Conservation (phyloP, 2,113 vertebrate genomes). For the Pitta sordida region DNA sequence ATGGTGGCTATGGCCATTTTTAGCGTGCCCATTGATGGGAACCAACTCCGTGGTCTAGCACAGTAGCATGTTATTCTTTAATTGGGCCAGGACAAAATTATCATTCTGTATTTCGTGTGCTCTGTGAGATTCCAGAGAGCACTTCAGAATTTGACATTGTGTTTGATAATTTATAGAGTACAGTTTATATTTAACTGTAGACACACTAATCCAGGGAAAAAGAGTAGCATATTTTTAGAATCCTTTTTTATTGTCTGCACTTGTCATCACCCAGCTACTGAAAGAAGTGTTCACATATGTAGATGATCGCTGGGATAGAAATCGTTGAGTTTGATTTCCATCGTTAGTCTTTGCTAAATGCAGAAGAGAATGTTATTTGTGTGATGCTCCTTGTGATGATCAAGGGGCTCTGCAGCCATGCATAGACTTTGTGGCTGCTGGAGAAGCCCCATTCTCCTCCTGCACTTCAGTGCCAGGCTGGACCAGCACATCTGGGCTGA, state of each 20-base stretch:
- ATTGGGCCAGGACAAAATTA: slow-evolving; percentile 50
- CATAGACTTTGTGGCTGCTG: fast-evolving
- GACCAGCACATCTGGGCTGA: neutral
- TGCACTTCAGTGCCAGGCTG: neutral
- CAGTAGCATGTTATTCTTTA: slow-evolving; percentile 27
- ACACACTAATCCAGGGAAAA: slow-evolving; percentile 55
- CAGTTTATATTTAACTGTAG: slow-evolving; percentile 66
- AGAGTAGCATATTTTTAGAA: slow-evolving; percentile 57
- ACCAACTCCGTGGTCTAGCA: neutral
- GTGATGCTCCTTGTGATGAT: neutral
- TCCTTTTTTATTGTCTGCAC: slow-evolving; percentile 36
- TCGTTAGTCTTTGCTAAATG: neutral
- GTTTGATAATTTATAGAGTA: slow-evolving; percentile 64
- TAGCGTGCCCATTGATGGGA: neutral
- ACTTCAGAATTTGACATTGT: slow-evolving; percentile 62
- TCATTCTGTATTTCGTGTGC: neutral
- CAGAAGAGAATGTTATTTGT: neutral
- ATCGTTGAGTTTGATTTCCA: neutral
- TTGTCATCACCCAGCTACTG: slow-evolving; percentile 12
- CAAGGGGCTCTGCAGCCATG: neutral
- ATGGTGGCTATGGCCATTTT: neutral
- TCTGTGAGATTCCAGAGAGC: neutral
- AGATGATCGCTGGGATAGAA: neutral
- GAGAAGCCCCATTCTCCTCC: neutral
- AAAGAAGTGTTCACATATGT: neutral